Evolutionary conservation across 2,797 vertebrate genomes (phyloP).

Genomic region (Crypturellus tataupa): DNA sequence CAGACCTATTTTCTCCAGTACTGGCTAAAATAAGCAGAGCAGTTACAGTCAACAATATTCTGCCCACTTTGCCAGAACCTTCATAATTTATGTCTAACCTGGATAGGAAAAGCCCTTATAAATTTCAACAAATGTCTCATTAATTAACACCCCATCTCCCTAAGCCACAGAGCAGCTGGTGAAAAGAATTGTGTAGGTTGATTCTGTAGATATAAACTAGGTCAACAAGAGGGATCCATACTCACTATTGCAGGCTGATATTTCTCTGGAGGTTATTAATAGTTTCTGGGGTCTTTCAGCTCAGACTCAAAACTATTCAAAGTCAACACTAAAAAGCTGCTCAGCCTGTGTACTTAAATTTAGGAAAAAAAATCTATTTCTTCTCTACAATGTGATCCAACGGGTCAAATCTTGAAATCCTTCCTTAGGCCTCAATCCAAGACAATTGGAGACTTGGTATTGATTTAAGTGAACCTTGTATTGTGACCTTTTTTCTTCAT

Average conservation of each 20-base stretch:
- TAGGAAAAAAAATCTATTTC: not conserved
- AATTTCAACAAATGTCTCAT: conserved; percentile 79
- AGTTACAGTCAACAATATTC: conserved; percentile 62
- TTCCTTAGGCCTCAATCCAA: not conserved
- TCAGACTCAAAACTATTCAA: conserved; percentile 35
- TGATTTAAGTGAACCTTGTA: conserved; percentile 31
- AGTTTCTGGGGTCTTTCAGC: conserved; percentile 60
- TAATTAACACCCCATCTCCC: conserved; percentile 79
- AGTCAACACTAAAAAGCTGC: conserved; percentile 44
- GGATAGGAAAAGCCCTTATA: conserved; percentile 66
- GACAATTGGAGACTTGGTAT: not conserved
- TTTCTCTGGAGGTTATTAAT: conserved; percentile 65
- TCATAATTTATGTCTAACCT: conserved; percentile 71
- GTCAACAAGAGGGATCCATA: conserved; percentile 72
- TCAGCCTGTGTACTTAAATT: conserved; percentile 6
- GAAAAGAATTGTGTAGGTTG: conserved; percentile 70
- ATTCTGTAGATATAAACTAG: conserved; percentile 65
- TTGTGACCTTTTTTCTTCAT: conserved; percentile 46
- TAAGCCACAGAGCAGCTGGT: conserved; percentile 78
- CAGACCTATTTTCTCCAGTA: conserved; percentile 55
- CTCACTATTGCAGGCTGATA: conserved; percentile 62
- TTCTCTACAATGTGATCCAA: not conserved
- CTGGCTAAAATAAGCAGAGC: conserved; percentile 62
- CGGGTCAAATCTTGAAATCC: not conserved
- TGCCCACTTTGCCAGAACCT: conserved; percentile 56